Evolutionary conservation across 2,888 invertebrate genomes (phyloP).

Genomic region (Plebejus argus): DNA sequence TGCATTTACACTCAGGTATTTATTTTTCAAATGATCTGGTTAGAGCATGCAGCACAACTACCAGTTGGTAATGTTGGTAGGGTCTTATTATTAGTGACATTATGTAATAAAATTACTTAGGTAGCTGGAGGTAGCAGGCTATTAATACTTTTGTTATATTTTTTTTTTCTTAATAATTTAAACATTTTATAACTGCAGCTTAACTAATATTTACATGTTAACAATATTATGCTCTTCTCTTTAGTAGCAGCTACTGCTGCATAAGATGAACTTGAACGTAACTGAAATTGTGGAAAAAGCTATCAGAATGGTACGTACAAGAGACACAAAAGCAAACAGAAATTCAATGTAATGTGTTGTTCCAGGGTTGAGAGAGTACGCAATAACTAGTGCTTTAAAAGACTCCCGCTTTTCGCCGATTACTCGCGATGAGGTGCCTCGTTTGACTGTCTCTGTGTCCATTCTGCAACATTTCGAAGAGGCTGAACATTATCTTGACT

Average conservation of each 20-base stretch:
- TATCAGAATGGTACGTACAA: not conserved
- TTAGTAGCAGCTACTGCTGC: constrained; percentile 3
- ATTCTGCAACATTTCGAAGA: constrained; percentile 98
- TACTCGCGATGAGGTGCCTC: constrained; percentile 94
- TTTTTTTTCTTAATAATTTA: too few species aligned
- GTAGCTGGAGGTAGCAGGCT: too few species aligned
- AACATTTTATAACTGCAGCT: not conserved
- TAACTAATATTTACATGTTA: not conserved
- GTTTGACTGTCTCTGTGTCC: constrained; percentile 96
- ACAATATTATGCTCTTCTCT: not conserved
- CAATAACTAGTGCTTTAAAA: constrained; percentile 98
- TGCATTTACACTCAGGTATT: constrained; percentile 93
- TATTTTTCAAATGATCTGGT: not conserved
- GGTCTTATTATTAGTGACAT: too few species aligned
- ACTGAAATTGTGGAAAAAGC: not conserved
- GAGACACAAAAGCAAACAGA: not conserved
- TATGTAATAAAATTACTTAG: too few species aligned
- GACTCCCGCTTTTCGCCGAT: constrained; percentile 98
- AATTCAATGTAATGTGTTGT: constrained; percentile 13
- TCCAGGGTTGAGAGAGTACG: constrained; percentile 95
- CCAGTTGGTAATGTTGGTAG: too few species aligned
- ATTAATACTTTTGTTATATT: too few species aligned
- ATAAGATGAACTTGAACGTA: not conserved
- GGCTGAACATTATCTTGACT: constrained; percentile 96
- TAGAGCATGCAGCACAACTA: too few species aligned